These are phyloP conservation scores for Cassiopea andromeda DNA, from an alignment of 30 jellyfish, hydroid and myxozoan species.

Conservation along the genomic window DNA sequence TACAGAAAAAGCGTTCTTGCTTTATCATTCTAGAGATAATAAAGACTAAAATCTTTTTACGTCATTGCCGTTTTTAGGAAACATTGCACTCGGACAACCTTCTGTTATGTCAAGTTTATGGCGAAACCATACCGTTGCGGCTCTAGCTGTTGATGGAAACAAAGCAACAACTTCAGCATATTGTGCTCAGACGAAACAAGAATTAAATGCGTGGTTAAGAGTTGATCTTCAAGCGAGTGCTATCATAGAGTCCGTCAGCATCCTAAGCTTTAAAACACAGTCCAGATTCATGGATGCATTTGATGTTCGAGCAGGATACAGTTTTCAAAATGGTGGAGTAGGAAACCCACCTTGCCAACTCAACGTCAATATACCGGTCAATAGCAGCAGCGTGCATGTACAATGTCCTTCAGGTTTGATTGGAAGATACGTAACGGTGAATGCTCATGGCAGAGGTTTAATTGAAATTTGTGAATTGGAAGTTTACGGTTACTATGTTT, in stretches of 20 bases:
- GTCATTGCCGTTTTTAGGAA: neutral
- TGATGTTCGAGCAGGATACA: slow-evolving; percentile 8
- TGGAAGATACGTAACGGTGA: slow-evolving; percentile 7
- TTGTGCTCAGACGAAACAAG: neutral
- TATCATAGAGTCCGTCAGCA: neutral
- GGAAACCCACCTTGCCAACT: slow-evolving; percentile 11
- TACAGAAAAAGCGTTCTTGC: too few relatives aligned
- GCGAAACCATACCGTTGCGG: neutral
- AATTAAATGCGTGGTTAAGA: neutral
- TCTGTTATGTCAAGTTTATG: neutral
- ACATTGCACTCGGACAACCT: slow-evolving; percentile 14
- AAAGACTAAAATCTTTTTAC: too few relatives aligned
- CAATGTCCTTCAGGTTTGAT: neutral
- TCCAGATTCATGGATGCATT: neutral
- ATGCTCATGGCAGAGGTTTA: neutral
- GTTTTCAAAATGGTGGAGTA: slow-evolving; percentile 16
- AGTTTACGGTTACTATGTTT: slow-evolving; percentile 2
- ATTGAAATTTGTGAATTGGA: slow-evolving; percentile 16
- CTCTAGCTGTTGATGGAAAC: slow-evolving; percentile 27
- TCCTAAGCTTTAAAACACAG: neutral
- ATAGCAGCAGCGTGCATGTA: neutral
- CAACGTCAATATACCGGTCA: neutral
- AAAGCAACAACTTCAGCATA: neutral
- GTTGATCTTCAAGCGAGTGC: slow-evolving; percentile 8
- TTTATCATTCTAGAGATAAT: too few relatives aligned